A percentile compares a stretch with the other conserved stretches of the same genome.
phyloP scores from a whole-genome alignment of 2,113 vertebrate species.

The Pomatorhinus ruficollis region DNA sequence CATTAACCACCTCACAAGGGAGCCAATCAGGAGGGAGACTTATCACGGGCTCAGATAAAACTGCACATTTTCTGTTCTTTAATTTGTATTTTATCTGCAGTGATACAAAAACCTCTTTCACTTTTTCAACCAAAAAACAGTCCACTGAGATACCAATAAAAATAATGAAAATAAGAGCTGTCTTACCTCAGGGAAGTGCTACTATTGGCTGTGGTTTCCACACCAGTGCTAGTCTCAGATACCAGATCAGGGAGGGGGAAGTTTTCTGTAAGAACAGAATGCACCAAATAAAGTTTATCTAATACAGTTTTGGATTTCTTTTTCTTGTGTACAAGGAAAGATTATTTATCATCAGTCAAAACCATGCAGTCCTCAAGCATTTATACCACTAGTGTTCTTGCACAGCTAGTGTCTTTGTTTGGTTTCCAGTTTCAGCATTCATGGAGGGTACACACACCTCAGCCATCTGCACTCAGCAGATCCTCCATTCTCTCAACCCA shows the following conservation, averaged over 20 bases:
- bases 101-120: not conserved
- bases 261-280: conserved; percentile 81
- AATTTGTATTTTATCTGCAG: not conserved
- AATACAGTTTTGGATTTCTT: too few species aligned
- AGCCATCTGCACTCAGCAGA: not conserved
- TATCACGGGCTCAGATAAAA: not conserved
- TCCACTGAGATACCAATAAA: not conserved
- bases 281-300: not conserved
- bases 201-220: conserved; percentile 90
- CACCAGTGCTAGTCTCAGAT: conserved; percentile 91
- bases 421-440: not conserved
- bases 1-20: not conserved
- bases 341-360: not conserved
- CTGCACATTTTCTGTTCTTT: not conserved
- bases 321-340: not conserved
- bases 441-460: not conserved
- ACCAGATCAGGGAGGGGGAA: conserved; percentile 93
- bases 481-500: not conserved
- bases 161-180: not conserved
- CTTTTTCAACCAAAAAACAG: not conserved
- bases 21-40: not conserved
- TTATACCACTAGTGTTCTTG: not conserved
- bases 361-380: not conserved
- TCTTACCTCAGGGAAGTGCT: conserved; percentile 89
- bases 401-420: not conserved